Evolutionary conservation across 2,888 invertebrate species (phyloP), one percentile per base, ranked within the genome.

Genomic region (Patella depressa): DNA sequence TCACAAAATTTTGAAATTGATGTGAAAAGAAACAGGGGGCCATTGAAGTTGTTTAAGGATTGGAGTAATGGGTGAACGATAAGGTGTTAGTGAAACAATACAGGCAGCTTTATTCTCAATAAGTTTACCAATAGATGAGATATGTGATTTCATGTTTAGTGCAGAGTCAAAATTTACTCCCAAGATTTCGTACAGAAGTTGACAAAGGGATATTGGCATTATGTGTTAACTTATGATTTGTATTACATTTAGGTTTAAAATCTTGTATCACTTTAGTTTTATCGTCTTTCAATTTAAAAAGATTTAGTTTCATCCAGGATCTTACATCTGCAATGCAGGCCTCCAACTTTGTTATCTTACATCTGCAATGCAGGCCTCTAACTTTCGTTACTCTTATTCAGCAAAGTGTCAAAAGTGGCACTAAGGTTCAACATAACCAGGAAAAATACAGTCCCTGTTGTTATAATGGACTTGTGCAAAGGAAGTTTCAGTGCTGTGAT

Each of bases 21-120:
- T 57, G 54, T 57, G 5, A 24, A 34, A 24, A 5, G 7, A 24
- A 19, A 73, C 34, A 11, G 73, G 55, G 55, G 55, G 73, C 73
- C 73, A 73, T 34, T 73, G 73, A 17, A 73, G 73, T 24, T 55
- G 34, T 12, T 24, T 55, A 11, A 57, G 59, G 11, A 73, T 57
- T 19, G 73, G 54, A 15, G 11, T 57, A 34, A 73, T 57, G 24
- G 29, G n/a, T n/a, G 53, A n/a, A 12, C n/a, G 54, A 24, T 19
- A 55, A 17, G 9, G 19, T 24, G 73, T 73, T 29, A 17, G 19
- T 15, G 73, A 57, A 34, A 55, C 57, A 19, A 73, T 73, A 15
- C 73, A 57, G 73, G 73, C 73, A 55, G 73, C 73, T 57, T 55
- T 73, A 24, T 73, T 24, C 24, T 24, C 24, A 24, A 24, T 24